Base-by-base conservation (phyloP, 2,113 vertebrate species). In the Misgurnus mizolepis region DNA sequence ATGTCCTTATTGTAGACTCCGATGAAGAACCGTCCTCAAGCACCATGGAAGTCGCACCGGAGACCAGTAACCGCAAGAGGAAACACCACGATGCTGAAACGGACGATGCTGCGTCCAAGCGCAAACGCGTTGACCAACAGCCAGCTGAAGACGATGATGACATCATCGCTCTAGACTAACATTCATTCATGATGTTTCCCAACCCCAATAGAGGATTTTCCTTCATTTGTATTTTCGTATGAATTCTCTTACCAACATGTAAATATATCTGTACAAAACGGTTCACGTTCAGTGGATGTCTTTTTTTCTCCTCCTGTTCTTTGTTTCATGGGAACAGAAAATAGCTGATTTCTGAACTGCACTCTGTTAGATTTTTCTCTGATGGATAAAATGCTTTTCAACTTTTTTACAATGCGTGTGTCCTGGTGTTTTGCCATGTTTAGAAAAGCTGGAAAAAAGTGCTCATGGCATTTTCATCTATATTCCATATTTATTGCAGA, bases 1-100 rank as follows among this genome's bases (percentile, higher is more conserved):
- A 98, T 10, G 70, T 99, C 43, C 91, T 97, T 87, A 91, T 99
- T 0, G 89, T 99, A 7, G 96, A 98, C 86, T 98, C 95, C 0
- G 96, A 98, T 1, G 95, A 95, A 43, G 96, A 97, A 84, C 87
- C 90, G 0, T 84, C 95, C 55, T 94, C 91, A 4, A 89, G 94
- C 88, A 90, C 88, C 0, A 75, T 87, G 0, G 92, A 91, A 0
- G 79, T 88, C 0, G 81, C 87, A 12, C 80, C 17, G 4, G 93
- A 93, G 62, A 80, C 81, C 7, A 87, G 84, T 77, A 89, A 80
- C 85, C 91, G 84, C 75, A 99, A 99, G 91, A 93, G 98, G 87
- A 99, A 96, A 68, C 89, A 95, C 61, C 85, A 94, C 0, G 95
- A 95, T 0, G 86, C 87, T 2, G 95, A 95, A 72, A 88, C 86